Base-by-base conservation (phyloP, 2,888 invertebrate genomes). In the Orthosia gothica region DNA sequence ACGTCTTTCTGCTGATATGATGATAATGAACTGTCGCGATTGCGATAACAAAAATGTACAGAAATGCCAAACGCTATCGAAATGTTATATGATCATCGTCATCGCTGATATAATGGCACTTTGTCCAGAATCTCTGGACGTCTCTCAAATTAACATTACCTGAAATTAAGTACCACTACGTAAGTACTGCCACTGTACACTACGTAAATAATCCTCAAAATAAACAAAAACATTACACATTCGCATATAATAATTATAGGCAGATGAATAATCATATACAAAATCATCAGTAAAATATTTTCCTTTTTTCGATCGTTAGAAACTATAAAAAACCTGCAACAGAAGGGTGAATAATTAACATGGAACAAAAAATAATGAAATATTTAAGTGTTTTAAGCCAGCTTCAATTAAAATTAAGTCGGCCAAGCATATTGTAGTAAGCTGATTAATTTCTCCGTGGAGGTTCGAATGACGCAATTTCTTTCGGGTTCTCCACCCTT, bases 361-460 rank as follows among this genome's bases (percentile, higher is more conserved):
- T 81, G 32, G 54, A 81, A 58, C 49, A 54, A 54, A 77, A 47
- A 23, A 23, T 32, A 12, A 68, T 69, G 55, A 5, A 61, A 63
- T 26, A 68, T 49, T 61, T 26, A 62, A 65, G 57, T 61, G 50
- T 65, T 70, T 66, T 66, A 71, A 77, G 75, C 52, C 69, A 66
- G 69, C 58, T 82, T 78, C 71, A 83, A 83, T 83, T 79, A 73
- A 81, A 85, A 82, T 86, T 79, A 82, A 83, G 74, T 85, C 76
- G 74, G 65, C 78, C 79, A 75, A 79, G 85, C 83, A 81, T 84
- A 86, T 76, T 86, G 76, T 77, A 79, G 71, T 83, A 86, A 87
- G 87, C 85, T 85, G 88, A 87, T 87, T 87, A 87, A 87, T 87
- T 87, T 87, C 74, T 63, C 58, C 72, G 67, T 79, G 70, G 69